phyloP scores from a whole-genome alignment of 1,140 invertebrate genomes.

The Hylaeus volcanicus region DNA sequence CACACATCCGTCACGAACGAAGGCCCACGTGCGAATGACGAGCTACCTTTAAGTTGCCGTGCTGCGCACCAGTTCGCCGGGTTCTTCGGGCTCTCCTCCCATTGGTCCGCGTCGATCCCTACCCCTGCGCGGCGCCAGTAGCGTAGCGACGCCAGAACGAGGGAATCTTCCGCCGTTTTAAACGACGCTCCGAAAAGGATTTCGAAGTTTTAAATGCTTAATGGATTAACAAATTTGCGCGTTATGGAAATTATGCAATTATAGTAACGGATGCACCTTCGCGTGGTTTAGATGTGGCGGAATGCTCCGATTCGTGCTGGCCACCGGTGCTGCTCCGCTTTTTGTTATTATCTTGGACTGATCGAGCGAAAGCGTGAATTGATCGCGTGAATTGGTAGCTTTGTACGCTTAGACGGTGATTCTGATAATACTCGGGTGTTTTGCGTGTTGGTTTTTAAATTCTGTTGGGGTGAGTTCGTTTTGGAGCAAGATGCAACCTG shows the following conservation, averaged over 20 bases:
- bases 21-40: conserved; percentile 79
- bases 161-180: conserved; percentile 28
- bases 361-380: background rate
- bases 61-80: conserved; percentile 64
- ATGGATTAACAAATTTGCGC: background rate
- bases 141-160: conserved; percentile 45
- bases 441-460: too few relatives aligned
- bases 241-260: too few relatives aligned
- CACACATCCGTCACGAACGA: conserved; percentile 69
- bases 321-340: too few relatives aligned
- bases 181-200: background rate
- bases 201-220: background rate
- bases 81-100: conserved; percentile 28
- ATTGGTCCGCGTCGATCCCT: conserved; percentile 49
- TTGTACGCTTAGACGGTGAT: too few relatives aligned
- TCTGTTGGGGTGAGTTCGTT: too few relatives aligned
- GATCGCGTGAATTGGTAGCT: too few relatives aligned
- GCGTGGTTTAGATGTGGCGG: too few relatives aligned
- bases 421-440: too few relatives aligned
- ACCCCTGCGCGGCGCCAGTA: conserved; percentile 41
- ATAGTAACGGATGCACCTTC: too few relatives aligned
- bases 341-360: too few relatives aligned
- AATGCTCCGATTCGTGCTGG: too few relatives aligned
- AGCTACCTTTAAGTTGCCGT: conserved; percentile 64
- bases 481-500: too few relatives aligned